A percentile compares a stretch with the other conserved stretches of the same genome.
phyloP scores from a whole-genome alignment of 1,140 invertebrate species.

The Delia radicum region DNA sequence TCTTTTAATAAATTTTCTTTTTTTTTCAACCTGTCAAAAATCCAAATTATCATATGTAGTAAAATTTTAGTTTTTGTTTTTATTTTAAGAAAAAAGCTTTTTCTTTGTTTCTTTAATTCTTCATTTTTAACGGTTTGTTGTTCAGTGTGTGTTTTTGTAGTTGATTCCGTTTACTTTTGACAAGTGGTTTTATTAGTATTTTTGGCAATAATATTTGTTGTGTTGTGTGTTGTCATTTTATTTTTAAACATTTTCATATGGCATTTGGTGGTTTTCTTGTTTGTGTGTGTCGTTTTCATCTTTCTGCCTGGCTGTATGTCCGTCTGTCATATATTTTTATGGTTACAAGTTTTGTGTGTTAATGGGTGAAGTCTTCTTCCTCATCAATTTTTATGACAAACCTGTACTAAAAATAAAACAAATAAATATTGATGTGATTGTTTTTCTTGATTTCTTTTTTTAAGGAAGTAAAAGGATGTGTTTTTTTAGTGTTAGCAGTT shows the following conservation, averaged over 20 bases:
- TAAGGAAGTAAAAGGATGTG: background rate
- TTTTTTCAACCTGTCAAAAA: background rate
- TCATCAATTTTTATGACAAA: background rate
- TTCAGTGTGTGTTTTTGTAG: background rate
- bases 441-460: background rate
- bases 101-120: background rate
- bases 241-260: too few relatives aligned
- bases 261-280: too few relatives aligned
- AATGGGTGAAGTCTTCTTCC: background rate
- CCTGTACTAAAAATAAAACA: constrained; percentile 1
- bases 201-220: background rate
- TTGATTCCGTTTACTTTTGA: background rate
- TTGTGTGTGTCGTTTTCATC: background rate
- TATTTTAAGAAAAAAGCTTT: background rate
- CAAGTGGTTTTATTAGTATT: background rate
- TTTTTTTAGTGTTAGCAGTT: background rate
- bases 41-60: background rate
- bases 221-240: too few relatives aligned
- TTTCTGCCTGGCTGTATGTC: background rate
- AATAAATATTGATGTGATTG: background rate
- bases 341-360: background rate
- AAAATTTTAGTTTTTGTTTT: background rate
- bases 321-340: background rate
- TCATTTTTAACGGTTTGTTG: background rate
- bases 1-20: background rate